phyloP scores from a whole-genome alignment of 1,140 invertebrate species.

The Atta texana region DNA sequence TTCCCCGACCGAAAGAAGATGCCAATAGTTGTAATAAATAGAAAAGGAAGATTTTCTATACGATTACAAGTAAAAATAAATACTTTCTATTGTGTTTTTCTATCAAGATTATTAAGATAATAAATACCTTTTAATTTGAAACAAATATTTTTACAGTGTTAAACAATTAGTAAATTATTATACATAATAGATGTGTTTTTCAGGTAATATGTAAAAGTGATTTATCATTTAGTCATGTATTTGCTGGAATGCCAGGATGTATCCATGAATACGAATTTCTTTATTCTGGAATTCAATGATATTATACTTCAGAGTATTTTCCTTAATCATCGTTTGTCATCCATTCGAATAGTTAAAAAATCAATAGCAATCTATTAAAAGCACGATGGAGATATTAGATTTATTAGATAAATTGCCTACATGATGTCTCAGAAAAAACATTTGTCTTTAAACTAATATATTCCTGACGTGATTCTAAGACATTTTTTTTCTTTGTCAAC shows the following conservation, averaged over 20 bases:
- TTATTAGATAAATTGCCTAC: too few species aligned
- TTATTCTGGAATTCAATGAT: conserved; percentile 26
- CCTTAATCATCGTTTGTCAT: too few species aligned
- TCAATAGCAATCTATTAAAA: too few species aligned
- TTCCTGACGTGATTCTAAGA: too few species aligned
- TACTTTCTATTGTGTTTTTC: background rate
- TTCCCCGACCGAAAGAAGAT: background rate
- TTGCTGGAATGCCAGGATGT: conserved; percentile 11
- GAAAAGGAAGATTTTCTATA: conserved; percentile 24
- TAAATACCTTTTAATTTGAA: too few species aligned
- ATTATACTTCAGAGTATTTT: conserved; percentile 10
- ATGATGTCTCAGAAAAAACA: too few species aligned
- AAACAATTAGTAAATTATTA: background rate
- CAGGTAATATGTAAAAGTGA: conserved; percentile 28
- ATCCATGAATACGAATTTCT: conserved; percentile 23
- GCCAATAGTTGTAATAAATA: conserved; percentile 21
- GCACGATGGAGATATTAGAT: too few species aligned
- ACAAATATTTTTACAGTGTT: background rate
- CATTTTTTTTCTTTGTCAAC: too few species aligned
- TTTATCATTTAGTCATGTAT: conserved; percentile 24
- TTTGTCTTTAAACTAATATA: too few species aligned
- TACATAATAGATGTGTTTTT: background rate
- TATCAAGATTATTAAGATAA: too few species aligned
- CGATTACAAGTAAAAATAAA: conserved; percentile 1
- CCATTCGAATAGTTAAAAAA: too few species aligned